A percentile compares a stretch with the other conserved stretches of the same genome.
Evolutionary conservation across 1,140 invertebrate species (phyloP).

Genomic region (Aleiodes sp.): DNA sequence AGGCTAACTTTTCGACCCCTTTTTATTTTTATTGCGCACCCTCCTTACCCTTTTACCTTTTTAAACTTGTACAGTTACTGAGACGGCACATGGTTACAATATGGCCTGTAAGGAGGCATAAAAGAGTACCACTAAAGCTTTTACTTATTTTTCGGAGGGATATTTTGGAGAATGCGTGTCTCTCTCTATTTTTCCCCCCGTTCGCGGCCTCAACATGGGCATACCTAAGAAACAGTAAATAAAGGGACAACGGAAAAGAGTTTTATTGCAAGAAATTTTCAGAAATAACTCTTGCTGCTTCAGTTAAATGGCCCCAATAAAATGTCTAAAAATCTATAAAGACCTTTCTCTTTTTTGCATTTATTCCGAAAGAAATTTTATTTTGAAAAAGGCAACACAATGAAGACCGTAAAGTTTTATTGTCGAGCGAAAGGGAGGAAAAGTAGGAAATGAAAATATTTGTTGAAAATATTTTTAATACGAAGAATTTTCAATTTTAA

Average conservation of each 20-base stretch:
- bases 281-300: not conserved
- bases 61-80: slow-evolving; percentile 31
- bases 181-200: too few relatives aligned
- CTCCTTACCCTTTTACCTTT: slow-evolving; percentile 31
- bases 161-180: not conserved
- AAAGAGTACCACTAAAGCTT: too few relatives aligned
- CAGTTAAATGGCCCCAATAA: not conserved
- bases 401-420: too few relatives aligned
- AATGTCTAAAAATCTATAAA: not conserved
- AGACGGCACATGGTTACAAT: slow-evolving; percentile 1
- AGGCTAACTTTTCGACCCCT: not conserved
- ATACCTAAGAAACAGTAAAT: too few relatives aligned
- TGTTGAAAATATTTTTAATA: too few relatives aligned
- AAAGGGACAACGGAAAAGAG: not conserved
- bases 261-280: not conserved
- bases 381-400: too few relatives aligned
- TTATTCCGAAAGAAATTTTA: too few relatives aligned
- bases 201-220: too few relatives aligned
- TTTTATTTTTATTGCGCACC: slow-evolving; percentile 3
- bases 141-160: not conserved
- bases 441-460: too few relatives aligned
- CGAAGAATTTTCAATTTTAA: too few relatives aligned
- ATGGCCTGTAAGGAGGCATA: not conserved
- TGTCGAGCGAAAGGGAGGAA: too few relatives aligned
- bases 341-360: too few relatives aligned